phyloP scores from a whole-genome alignment of 2,888 invertebrate species.

The Drosophila formosana region DNA sequence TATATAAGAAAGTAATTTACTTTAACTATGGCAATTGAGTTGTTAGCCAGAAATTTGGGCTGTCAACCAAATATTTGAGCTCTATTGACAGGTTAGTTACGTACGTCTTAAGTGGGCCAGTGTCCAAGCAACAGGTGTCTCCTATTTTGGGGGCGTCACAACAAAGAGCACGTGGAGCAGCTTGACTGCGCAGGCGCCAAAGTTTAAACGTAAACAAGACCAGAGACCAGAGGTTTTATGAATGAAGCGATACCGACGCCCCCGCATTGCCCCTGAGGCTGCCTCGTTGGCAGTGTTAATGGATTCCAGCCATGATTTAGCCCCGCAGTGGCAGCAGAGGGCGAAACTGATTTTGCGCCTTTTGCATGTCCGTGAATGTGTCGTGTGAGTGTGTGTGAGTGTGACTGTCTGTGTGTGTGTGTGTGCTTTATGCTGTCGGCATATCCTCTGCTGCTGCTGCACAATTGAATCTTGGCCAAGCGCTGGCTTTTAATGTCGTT shows the following conservation, averaged over 20 bases:
- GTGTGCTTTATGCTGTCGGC: slow-evolving; percentile 61
- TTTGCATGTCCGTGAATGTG: slow-evolving; percentile 65
- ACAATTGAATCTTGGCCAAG: slow-evolving; percentile 74
- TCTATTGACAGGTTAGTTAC: slow-evolving; percentile 35
- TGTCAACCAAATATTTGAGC: slow-evolving; percentile 49
- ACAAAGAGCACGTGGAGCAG: slow-evolving; percentile 33
- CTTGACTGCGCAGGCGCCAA: slow-evolving; percentile 61
- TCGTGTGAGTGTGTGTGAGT: slow-evolving; percentile 23
- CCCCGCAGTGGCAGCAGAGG: slow-evolving; percentile 32
- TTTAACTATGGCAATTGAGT: slow-evolving; percentile 14
- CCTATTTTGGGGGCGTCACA: slow-evolving; percentile 36
- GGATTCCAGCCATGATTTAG: slow-evolving; percentile 64
- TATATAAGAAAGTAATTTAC: slow-evolving; percentile 23
- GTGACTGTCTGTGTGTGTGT: slow-evolving; percentile 21
- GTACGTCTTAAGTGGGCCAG: neutral
- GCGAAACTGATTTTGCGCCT: slow-evolving; percentile 74
- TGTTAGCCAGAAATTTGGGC: slow-evolving; percentile 35
- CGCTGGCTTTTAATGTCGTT: slow-evolving; percentile 62
- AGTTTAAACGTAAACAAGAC: slow-evolving; percentile 62
- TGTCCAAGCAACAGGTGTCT: slow-evolving; percentile 41
- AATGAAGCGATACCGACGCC: slow-evolving; percentile 50
- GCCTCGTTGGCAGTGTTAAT: slow-evolving; percentile 60
- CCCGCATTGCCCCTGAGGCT: neutral
- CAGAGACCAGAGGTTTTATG: slow-evolving; percentile 61
- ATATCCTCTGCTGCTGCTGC: slow-evolving; percentile 62